Base-by-base conservation (phyloP, 2,113 vertebrate species). In the Vidua macroura region DNA sequence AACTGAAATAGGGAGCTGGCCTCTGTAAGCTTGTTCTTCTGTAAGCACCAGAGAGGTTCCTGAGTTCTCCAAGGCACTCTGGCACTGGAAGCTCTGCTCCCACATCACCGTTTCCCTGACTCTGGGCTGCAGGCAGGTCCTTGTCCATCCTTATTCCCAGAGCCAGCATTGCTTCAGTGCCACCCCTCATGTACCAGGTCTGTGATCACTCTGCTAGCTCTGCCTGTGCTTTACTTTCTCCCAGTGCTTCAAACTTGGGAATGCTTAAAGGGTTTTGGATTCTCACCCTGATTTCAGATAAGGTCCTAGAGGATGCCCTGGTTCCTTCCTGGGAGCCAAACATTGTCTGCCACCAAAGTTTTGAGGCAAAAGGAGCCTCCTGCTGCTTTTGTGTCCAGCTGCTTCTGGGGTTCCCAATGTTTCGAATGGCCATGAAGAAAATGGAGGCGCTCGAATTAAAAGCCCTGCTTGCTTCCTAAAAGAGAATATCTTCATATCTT, bases 401-500 rank as follows among this genome's bases (percentile, higher is more conserved):
- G 15, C 31, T 48, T 18, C 63, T 88, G 59, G 11, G 12, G 2
- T 37, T 41, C 21, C 48, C 15, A 5, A 0, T 20, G 12, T 41
- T 93, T 60, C 43, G 46, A 33, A 46, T 75, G 18, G 20, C 12
- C n/a, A 4, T 4, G 7, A 30, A 78, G 49, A 48, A 75, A 82
- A 56, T 1, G 27, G 43, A 80, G 59, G 15, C 15, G 10, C 28
- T 41, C 15, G 39, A 81, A 92, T 53, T 17, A 35, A 67, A 86
- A 79, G 2, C 4, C 6, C 9, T 0, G 0, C 35, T 92, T 0
- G 0, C 35, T 92, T 86, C n/a, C 21, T 13, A 51, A 66, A 88
- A 37, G 3, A 62, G 35, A 35, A 35, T 35, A 35, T 35, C 35
- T 35, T 0, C 33, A 3, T 23, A 28, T 46, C 8, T 86, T 78